Conservation (phyloP, 2,888 invertebrate genomes). For the Lymantria monacha region DNA sequence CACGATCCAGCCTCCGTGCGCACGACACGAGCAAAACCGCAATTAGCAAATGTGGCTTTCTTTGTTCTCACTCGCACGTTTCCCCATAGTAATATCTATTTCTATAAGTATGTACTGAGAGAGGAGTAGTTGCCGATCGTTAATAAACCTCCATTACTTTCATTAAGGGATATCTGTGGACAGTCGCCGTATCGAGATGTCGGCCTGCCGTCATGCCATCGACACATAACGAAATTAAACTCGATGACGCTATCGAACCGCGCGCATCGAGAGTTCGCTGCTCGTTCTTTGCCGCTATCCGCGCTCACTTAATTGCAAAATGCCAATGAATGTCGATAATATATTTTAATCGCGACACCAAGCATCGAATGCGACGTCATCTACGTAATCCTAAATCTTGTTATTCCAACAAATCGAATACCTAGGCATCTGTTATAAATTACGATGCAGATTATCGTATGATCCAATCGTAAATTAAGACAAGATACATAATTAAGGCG, state of each 20-base stretch:
- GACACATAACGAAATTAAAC: constrained; percentile 77
- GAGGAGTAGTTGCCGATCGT: constrained; percentile 68
- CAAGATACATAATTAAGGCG: constrained; percentile 83
- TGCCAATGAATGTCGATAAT: constrained; percentile 76
- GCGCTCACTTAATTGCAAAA: constrained; percentile 74
- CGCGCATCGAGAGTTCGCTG: constrained; percentile 58
- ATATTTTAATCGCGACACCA: constrained; percentile 66
- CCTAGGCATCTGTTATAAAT: constrained; percentile 80
- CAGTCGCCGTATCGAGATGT: constrained; percentile 76
- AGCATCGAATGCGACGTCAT: constrained; percentile 60
- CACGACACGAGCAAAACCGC: constrained; percentile 81
- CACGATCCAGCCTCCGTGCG: constrained; percentile 79
- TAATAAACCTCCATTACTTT: constrained; percentile 81
- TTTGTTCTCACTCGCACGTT: constrained; percentile 80
- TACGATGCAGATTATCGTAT: constrained; percentile 80
- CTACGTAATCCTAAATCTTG: constrained; percentile 77
- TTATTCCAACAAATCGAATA: constrained; percentile 78
- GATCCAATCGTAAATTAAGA: constrained; percentile 83
- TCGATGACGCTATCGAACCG: constrained; percentile 76
- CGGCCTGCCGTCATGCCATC: constrained; percentile 73
- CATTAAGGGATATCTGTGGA: constrained; percentile 78
- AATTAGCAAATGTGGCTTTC: constrained; percentile 82
- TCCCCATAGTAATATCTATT: constrained; percentile 69
- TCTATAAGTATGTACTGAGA: constrained; percentile 59
- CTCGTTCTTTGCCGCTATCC: constrained; percentile 47